Evolutionary conservation across 2,888 invertebrate genomes (phyloP).

Genomic region (Alviniconcha strummeri): DNA sequence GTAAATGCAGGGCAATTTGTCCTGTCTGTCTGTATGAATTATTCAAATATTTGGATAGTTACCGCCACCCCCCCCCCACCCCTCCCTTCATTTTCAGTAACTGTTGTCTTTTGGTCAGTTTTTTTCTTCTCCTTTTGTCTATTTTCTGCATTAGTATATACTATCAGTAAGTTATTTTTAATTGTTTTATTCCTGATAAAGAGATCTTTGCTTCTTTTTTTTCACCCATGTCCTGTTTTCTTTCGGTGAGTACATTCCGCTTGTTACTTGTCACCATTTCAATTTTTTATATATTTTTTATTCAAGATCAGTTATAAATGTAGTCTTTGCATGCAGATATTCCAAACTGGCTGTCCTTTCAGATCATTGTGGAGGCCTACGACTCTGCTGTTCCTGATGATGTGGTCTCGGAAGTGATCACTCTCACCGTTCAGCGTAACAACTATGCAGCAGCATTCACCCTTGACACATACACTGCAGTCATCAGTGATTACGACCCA

Average conservation of each 20-base stretch:
- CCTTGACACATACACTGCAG: slow-evolving; percentile 45
- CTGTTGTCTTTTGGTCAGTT: not conserved
- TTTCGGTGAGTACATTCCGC: not conserved
- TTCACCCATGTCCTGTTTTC: not conserved
- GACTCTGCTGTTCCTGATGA: slow-evolving; percentile 57
- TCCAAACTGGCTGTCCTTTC: slow-evolving; percentile 9
- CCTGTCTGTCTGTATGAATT: too few relatives aligned
- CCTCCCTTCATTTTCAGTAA: not conserved
- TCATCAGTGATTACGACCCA: slow-evolving; percentile 62
- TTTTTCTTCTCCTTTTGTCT: not conserved
- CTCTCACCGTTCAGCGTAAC: slow-evolving; percentile 62
- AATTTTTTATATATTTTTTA: too few relatives aligned
- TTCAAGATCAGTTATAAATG: too few relatives aligned
- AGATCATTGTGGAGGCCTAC: slow-evolving; percentile 61
- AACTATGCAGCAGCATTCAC: slow-evolving; percentile 55
- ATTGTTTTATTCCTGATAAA: too few relatives aligned
- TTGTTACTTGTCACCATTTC: not conserved
- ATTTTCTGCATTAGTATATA: not conserved
- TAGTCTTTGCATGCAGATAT: too few relatives aligned
- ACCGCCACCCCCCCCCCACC: not conserved
- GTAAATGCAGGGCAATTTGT: too few relatives aligned
- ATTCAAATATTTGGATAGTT: not conserved
- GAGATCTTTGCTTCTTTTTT: not conserved
- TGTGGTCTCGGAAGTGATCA: slow-evolving; percentile 52
- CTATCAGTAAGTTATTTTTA: too few relatives aligned